phyloP scores from a whole-genome alignment of 1,140 invertebrate species.

The Cotesia vestalis region DNA sequence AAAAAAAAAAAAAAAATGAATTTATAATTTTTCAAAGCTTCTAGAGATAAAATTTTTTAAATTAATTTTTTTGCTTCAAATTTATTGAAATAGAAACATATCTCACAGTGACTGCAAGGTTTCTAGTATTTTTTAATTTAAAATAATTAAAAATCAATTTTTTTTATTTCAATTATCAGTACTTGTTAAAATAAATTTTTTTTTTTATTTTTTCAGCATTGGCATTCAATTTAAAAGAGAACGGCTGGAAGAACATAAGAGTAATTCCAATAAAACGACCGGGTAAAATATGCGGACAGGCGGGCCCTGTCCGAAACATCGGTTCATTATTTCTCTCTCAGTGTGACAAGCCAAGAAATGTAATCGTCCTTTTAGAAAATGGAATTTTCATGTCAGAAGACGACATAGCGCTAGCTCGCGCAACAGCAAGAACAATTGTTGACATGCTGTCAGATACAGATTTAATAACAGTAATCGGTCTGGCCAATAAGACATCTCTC shows the following conservation, averaged over 20 bases:
- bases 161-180: background rate
- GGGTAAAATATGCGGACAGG: conserved; percentile 58
- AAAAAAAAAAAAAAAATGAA: too few species aligned
- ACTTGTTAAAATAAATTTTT: too few species aligned
- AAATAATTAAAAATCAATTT: background rate
- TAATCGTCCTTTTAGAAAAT: conserved; percentile 60
- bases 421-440: conserved; percentile 60
- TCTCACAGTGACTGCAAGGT: background rate
- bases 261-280: conserved; percentile 56
- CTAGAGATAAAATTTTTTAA: too few species aligned
- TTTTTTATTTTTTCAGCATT: conserved; percentile 45
- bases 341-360: conserved; percentile 58
- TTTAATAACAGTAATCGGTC: conserved; percentile 55
- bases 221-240: conserved; percentile 48
- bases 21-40: too few species aligned
- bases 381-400: conserved; percentile 58
- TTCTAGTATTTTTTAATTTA: background rate
- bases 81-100: too few species aligned
- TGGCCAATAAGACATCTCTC: conserved; percentile 47
- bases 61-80: too few species aligned
- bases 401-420: conserved; percentile 57
- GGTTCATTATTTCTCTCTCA: conserved; percentile 59
- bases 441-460: conserved; percentile 61
- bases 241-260: conserved; percentile 60
- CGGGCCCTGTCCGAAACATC: conserved; percentile 57